Base-by-base conservation (phyloP, 2,113 vertebrate genomes). In the Dromas ardeola region DNA sequence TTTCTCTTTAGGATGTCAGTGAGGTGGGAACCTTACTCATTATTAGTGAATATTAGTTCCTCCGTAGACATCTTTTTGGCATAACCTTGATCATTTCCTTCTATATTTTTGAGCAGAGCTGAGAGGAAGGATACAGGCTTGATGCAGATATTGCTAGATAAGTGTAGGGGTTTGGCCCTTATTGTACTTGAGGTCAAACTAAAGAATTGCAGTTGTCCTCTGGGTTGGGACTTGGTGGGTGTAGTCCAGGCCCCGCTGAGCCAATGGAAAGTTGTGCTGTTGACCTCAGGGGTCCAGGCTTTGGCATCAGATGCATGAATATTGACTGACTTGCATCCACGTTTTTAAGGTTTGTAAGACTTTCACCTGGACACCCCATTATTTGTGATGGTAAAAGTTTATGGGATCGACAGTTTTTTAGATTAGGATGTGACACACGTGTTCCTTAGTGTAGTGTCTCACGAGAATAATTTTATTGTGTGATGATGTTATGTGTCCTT, bases 11-110 rank as follows among this genome's bases (percentile, higher is more conserved):
- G 26, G 65, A 53, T 47, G 69, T 55, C 93, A 74, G 55, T 58
- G 85, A 38, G 63, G 55, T 93, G 76, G 67, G 69, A 78, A 96
- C 27, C 36, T 63, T 91, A 65, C n/a, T 76, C 61, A 72, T 81
- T 95, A 79, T 91, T 67, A 92, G 32, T 66, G 30, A 67, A 77
- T 95, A 18, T 45, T 90, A 58, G 63, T 95, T 96, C 85, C 88
- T 94, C 52, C 69, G 67, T 53, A 6, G 73, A 61, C 55, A 61
- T 95, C n/a, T 36, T 97, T 52, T 88, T 80, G 79, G 38, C 80
- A 93, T 91, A 96, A 85, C 49, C 42, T 42, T 30, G 42, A 55
- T 61, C 0, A 76, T 82, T 97, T 85, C 50, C 52, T 78, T 84
- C 22, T 81, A 2, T 67, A 11, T 59, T 84, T 93, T 76, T 82